Percentiles rank a stretch among this genome's conserved stretches.
Evolutionary conservation across 2,113 vertebrate genomes (phyloP).

Genomic region (Platichthys stellatus): DNA sequence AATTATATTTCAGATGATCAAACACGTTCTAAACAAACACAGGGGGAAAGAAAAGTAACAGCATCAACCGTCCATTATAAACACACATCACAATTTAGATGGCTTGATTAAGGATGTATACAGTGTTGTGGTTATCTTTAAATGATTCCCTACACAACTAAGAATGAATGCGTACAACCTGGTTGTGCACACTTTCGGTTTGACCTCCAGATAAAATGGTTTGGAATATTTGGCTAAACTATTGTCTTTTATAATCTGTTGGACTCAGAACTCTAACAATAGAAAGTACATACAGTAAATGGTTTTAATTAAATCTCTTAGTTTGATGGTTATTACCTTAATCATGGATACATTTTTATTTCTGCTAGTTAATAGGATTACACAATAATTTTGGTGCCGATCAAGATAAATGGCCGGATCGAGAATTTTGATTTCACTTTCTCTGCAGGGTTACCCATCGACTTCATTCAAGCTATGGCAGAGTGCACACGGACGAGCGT

Average conservation of each 20-base stretch:
- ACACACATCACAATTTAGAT: not conserved
- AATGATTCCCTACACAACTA: not conserved
- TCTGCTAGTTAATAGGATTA: not conserved
- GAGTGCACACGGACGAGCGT: too few relatives aligned
- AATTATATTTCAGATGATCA: not conserved
- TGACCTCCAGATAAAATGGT: not conserved
- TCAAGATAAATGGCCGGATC: too few relatives aligned
- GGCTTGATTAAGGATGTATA: not conserved
- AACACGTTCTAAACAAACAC: not conserved
- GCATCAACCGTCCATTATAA: too few relatives aligned
- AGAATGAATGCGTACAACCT: not conserved
- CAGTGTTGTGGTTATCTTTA: not conserved
- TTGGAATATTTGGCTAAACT: not conserved
- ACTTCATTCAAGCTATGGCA: too few relatives aligned
- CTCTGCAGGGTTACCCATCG: too few relatives aligned
- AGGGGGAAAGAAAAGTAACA: too few relatives aligned
- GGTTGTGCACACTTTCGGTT: not conserved
- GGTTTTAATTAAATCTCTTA: not conserved
- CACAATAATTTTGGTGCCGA: too few relatives aligned
- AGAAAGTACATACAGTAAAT: not conserved
- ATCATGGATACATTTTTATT: too few relatives aligned
- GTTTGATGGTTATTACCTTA: not conserved
- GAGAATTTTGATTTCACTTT: too few relatives aligned
- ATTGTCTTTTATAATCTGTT: not conserved
- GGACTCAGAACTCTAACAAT: not conserved